Evolutionary conservation across 2,113 vertebrate species (phyloP), one percentile per base, ranked within the genome.

Genomic region (Pampusana beccarii): DNA sequence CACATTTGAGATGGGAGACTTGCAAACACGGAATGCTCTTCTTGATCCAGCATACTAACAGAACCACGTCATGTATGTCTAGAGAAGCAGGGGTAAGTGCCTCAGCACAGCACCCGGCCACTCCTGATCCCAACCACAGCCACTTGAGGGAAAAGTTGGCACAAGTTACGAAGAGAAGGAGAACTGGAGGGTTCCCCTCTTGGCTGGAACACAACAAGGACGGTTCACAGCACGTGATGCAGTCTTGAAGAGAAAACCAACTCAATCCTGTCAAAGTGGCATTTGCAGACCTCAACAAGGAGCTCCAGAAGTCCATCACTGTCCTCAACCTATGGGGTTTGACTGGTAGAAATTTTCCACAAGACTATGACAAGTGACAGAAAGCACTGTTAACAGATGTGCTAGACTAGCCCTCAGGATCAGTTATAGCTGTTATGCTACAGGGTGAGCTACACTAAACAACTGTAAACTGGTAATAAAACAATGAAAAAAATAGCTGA

Each of bases 21-120:
- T 60, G 48, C 38, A 77, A 40, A 56, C 23, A 0, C 42, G n/a
- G 36, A 64, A 33, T 21, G 26, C 6, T 84, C 24, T 36, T 70
- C 42, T 48, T 72, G 46, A 66, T 5, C 26, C 69, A 78, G 60
- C n/a, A n/a, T 0, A 7, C 46, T 46, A 3, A 34, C 9, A 51
- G 56, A 90, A 33, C 25, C 36, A 61, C 0, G 0, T 23, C 38
- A 54, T 7, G 5, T 12, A 11, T 20, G 36, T 29, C 46, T 0
- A 51, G 21, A 62, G 56, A 67, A 84, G n/a, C 23, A 44, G n/a
- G 46, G 66, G 11, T 2, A 23, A 74, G n/a, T 33, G 56, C 33
- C 28, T 44, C 67, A 11, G 16, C 0, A 1, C 51, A 90, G 70
- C 84, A 44, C 19, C 66, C 78, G 48, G 67, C 69, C 79, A 23